These are phyloP conservation scores for Euzetes globulus DNA, from an alignment of 2,888 invertebrate species.

Conservation along the genomic window DNA sequence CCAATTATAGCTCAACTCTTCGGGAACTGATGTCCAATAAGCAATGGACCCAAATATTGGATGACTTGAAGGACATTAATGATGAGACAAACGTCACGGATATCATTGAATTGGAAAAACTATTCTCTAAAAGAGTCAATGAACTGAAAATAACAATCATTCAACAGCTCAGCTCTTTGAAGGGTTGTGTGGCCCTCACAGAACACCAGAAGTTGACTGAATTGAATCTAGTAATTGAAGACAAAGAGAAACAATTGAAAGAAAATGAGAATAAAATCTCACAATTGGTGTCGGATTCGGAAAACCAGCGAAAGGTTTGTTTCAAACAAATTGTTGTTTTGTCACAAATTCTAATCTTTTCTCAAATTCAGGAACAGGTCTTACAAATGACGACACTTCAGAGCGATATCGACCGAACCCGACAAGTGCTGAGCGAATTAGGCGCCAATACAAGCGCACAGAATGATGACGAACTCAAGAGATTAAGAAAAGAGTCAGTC, in stretches of 20 bases:
- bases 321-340: background rate
- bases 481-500: constrained; percentile 4
- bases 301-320: background rate
- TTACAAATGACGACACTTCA: background rate
- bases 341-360: no score
- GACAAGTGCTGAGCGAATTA: background rate
- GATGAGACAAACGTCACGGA: background rate
- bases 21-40: background rate
- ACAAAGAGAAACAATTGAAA: background rate
- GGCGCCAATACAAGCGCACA: background rate
- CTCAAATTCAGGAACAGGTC: background rate
- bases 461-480: background rate
- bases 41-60: background rate
- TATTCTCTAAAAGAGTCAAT: constrained; percentile 5
- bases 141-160: constrained; percentile 15
- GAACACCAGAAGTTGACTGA: constrained; percentile 29
- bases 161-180: constrained; percentile 9
- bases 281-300: background rate
- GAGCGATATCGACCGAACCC: background rate
- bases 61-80: background rate
- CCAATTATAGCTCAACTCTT: background rate
- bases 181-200: background rate
- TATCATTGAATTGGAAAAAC: constrained; percentile 5
- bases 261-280: background rate
- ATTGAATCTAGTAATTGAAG: constrained; percentile 17